Conservation (phyloP, 2,888 invertebrate genomes). For the Drosophila neoperkinsi region DNA sequence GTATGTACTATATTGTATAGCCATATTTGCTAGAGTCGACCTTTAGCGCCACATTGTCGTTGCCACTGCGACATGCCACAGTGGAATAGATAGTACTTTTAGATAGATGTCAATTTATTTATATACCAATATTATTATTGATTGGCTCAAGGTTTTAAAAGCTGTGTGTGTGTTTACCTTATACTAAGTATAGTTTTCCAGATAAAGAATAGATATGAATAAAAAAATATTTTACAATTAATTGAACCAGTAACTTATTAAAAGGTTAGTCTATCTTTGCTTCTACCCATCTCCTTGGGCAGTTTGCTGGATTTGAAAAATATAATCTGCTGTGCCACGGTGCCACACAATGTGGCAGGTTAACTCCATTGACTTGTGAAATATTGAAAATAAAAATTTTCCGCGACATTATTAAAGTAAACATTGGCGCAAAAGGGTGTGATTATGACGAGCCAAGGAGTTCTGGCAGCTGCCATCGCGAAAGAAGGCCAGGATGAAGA, state of each 20-base stretch:
- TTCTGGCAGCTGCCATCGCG: conserved; percentile 48
- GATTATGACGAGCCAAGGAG: conserved; percentile 76
- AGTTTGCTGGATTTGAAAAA: background rate
- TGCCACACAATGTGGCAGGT: conserved; percentile 62
- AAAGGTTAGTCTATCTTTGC: background rate
- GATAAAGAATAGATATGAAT: background rate
- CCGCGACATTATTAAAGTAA: conserved; percentile 81
- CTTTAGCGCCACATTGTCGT: conserved; percentile 25
- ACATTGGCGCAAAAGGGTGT: conserved; percentile 79
- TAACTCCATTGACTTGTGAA: conserved; percentile 77
- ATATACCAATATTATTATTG: background rate
- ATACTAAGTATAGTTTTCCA: background rate
- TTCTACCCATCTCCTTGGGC: background rate
- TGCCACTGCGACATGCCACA: conserved; percentile 18
- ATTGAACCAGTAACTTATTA: background rate
- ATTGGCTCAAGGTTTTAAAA: background rate
- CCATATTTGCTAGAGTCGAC: conserved; percentile 59
- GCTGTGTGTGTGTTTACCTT: background rate
- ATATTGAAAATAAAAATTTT: conserved; percentile 81
- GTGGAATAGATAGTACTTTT: conserved; percentile 15
- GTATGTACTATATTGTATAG: conserved; percentile 64
- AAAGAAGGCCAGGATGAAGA: background rate
- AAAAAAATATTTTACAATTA: background rate
- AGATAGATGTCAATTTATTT: background rate
- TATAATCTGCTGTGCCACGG: conserved; percentile 41